Percentiles rank a stretch among this genome's conserved stretches.
These are phyloP conservation scores for Protula sp. DNA, from an alignment of 2,888 invertebrate genomes.

Conservation along the genomic window DNA sequence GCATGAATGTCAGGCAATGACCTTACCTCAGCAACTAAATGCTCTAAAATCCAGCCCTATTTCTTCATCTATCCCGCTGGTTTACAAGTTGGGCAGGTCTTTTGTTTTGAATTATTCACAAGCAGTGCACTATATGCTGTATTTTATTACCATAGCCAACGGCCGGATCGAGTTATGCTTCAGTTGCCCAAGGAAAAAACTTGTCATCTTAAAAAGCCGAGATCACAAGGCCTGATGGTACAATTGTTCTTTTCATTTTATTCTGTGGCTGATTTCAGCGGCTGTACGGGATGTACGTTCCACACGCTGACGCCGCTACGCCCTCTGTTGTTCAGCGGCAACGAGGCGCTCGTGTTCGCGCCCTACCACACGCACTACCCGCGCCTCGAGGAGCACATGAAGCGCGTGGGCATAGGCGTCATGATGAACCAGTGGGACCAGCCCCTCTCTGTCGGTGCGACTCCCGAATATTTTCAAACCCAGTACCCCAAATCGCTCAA, in stretches of 20 bases:
- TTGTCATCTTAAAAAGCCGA: no score
- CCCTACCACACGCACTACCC: constrained; percentile 55
- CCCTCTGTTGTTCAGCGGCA: constrained; percentile 51
- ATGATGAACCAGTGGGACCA: constrained; percentile 53
- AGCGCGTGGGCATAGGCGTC: constrained; percentile 39
- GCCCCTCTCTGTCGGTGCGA: constrained; percentile 37
- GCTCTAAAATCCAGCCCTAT: not conserved
- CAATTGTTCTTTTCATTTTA: not conserved
- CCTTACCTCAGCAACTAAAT: not conserved
- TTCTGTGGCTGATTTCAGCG: constrained; percentile 8
- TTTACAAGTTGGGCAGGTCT: no score
- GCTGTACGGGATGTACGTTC: constrained; percentile 43
- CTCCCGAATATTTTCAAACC: not conserved
- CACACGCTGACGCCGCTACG: constrained; percentile 52
- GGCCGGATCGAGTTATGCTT: no score
- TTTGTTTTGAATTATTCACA: not conserved
- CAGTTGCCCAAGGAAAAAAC: no score
- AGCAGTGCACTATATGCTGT: no score
- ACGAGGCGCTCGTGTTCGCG: constrained; percentile 48
- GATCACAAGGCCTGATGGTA: no score
- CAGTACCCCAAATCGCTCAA: no score
- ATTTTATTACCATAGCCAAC: no score
- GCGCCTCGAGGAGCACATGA: constrained; percentile 52
- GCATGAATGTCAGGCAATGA: constrained; percentile 32
- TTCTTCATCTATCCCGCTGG: not conserved